Conservation (phyloP, 2,888 invertebrate genomes). For the Cerastis leucographa region DNA sequence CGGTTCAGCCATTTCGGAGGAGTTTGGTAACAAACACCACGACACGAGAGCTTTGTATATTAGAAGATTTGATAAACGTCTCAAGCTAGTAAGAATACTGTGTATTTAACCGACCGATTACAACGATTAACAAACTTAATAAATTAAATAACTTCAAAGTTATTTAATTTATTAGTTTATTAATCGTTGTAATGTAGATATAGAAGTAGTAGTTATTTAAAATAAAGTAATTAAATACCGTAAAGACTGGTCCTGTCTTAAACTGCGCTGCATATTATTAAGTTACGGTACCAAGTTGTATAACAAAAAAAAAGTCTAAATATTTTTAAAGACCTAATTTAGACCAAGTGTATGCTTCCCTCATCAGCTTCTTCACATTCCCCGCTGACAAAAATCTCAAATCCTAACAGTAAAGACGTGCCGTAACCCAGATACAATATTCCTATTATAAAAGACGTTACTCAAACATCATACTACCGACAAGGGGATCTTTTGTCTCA, state of each 20-base stretch:
- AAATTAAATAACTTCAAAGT: too few species aligned
- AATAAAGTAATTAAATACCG: too few species aligned
- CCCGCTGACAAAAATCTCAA: constrained; percentile 1
- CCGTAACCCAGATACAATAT: constrained; percentile 48
- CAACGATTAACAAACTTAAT: too few species aligned
- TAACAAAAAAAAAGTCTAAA: not conserved
- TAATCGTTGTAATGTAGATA: too few species aligned
- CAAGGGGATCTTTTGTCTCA: constrained; percentile 59
- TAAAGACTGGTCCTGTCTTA: not conserved
- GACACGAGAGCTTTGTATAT: too few species aligned
- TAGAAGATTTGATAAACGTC: too few species aligned
- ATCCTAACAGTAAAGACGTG: constrained; percentile 4
- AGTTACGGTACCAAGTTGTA: not conserved
- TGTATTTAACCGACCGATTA: too few species aligned
- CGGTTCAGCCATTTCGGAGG: too few species aligned
- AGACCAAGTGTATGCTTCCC: not conserved
- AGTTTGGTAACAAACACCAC: too few species aligned
- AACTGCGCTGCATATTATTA: not conserved
- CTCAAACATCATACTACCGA: constrained; percentile 42
- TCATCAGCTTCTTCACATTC: not conserved
- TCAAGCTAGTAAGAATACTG: too few species aligned
- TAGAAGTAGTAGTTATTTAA: too few species aligned
- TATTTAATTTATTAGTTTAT: too few species aligned
- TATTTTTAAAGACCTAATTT: not conserved
- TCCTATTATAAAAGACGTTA: constrained; percentile 48